Base-by-base conservation (phyloP, 2,888 invertebrate genomes). In the Macrophya alboannulata region DNA sequence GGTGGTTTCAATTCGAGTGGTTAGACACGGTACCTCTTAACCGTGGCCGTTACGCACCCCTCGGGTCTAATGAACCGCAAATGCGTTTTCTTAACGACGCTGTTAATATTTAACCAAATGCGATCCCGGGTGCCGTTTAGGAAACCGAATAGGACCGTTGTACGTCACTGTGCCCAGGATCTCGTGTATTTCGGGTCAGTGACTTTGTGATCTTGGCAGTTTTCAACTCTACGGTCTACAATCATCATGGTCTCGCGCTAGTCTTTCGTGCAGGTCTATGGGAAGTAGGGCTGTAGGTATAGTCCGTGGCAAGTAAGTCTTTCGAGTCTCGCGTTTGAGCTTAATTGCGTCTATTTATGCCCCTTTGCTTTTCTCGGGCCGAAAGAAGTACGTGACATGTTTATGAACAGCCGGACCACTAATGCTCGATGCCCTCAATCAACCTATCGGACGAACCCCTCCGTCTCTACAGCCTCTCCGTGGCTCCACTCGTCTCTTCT, bases 291-390 rank as follows among this genome's bases (percentile, higher is more conserved):
- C 72, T 74, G 72, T 31, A 74, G 72, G 72, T 21, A n/a, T n/a
- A 45, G n/a, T 74, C 45, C 45, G 45, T 9, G 72, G 45, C n/a
- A 43, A 45, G 51, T 55, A 51, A 48, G 77, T 40, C 5, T 68
- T 48, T 68, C 68, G 65, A 68, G 68, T 76, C 85, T 62, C 51
- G 72, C 74, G 81, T 85, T 84, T 83, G 85, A 51, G 87, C 92
- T 93, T 93, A 93, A 93, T 93, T 93, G 93, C 93, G 90, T 92
- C 92, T 92, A 93, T 93, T 93, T 93, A 93, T 92, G 93, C 91
- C 91, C 91, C 92, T 92, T 92, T 91, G 91, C 90, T 90, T 91
- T 90, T 91, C 90, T 89, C 89, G 88, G 88, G 87, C 86, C 88
- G 89, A 90, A 88, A 89, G 84, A 88, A 84, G 89, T 92, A 93